These are phyloP conservation scores for Schizaphis graminum DNA, from an alignment of 2,888 invertebrate species.

Conservation along the genomic window DNA sequence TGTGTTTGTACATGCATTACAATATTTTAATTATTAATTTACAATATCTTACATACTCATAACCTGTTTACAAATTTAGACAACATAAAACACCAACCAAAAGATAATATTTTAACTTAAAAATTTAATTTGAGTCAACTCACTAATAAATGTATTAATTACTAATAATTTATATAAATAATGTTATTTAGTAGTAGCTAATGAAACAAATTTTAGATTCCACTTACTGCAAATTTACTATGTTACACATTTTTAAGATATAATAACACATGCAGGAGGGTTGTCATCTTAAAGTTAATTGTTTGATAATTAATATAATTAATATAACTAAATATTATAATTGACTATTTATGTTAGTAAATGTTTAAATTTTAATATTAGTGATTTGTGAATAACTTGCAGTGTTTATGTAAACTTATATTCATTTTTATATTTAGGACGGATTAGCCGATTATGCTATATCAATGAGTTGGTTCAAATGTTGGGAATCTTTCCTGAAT, in stretches of 20 bases:
- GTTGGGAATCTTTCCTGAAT: slow-evolving; percentile 92
- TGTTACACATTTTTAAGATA: background rate
- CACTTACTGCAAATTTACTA: background rate
- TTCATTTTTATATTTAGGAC: slow-evolving; percentile 72
- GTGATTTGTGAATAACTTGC: background rate
- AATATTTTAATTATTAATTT: background rate
- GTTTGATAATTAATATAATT: background rate
- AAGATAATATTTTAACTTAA: background rate
- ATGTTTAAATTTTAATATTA: background rate
- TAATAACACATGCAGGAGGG: background rate
- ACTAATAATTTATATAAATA: background rate
- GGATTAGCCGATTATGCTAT: slow-evolving; percentile 73
- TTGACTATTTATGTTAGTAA: background rate
- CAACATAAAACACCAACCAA: background rate
- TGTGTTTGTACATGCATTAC: background rate
- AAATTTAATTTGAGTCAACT: background rate
- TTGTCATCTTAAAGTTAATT: background rate
- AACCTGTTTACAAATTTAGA: background rate
- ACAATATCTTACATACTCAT: background rate
- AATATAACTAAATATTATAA: background rate
- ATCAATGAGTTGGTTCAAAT: slow-evolving; percentile 88
- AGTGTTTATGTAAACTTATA: background rate
- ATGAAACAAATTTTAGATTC: background rate
- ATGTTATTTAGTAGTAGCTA: background rate
- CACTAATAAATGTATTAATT: background rate